phyloP scores from a whole-genome alignment of 2,888 invertebrate species.

The Conomelus anceps region DNA sequence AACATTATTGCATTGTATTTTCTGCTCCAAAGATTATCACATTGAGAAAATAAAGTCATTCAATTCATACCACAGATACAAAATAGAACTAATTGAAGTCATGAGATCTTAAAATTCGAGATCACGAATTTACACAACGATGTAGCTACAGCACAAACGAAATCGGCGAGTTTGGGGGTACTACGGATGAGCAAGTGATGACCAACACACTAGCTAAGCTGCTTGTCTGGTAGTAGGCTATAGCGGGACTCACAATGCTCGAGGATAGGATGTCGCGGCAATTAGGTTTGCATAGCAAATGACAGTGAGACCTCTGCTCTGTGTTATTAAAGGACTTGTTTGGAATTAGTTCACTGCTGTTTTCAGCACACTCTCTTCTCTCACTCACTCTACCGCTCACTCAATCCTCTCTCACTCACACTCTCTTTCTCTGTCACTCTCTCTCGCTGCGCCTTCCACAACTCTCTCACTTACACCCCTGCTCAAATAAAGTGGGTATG shows the following conservation, averaged over 20 bases:
- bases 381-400: no score
- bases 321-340: not conserved
- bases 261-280: not conserved
- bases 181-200: not conserved
- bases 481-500: not conserved
- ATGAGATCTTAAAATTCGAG: no score
- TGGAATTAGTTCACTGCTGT: not conserved
- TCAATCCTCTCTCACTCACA: no score
- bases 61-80: no score
- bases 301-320: not conserved
- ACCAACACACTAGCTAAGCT: not conserved
- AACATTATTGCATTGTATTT: no score
- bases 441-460: no score
- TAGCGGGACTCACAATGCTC: not conserved
- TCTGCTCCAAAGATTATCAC: no score
- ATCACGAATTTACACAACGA: no score
- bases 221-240: not conserved
- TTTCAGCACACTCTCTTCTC: not conserved
- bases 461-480: not conserved
- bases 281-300: not conserved
- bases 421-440: no score
- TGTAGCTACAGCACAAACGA: no score
- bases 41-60: no score
- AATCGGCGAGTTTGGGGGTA: not conserved
- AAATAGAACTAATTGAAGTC: no score